These are phyloP conservation scores for Chrysochloris asiatica DNA, from an alignment of 2,113 vertebrate species.

Conservation along the genomic window DNA sequence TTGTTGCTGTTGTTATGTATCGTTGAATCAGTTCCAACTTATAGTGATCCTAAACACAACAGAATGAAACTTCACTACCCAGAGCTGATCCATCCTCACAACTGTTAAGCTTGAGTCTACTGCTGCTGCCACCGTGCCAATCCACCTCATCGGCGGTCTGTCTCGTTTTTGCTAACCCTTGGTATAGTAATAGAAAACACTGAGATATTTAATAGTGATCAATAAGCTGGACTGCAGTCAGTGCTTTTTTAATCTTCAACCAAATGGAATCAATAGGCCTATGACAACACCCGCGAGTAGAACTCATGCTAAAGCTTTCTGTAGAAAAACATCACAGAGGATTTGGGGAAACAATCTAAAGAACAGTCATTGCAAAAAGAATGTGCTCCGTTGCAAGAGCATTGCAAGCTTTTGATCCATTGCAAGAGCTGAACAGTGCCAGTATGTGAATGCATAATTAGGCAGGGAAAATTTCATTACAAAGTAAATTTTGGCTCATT, in stretches of 20 bases:
- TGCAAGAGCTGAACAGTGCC: constrained; percentile 62
- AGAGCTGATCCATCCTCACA: too few species aligned
- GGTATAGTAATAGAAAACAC: not conserved
- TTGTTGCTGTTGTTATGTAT: too few species aligned
- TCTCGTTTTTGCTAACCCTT: too few species aligned
- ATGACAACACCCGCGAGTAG: not conserved
- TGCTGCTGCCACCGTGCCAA: too few species aligned
- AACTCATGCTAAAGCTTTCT: constrained; percentile 26
- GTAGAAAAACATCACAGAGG: constrained; percentile 49
- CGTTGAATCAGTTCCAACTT: too few species aligned
- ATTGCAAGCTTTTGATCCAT: constrained; percentile 71
- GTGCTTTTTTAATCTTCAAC: not conserved
- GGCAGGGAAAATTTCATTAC: constrained; percentile 68
- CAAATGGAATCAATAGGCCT: constrained; percentile 15
- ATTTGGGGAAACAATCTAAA: constrained; percentile 56
- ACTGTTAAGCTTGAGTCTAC: too few species aligned
- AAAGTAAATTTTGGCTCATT: constrained; percentile 73
- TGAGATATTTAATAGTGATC: not conserved
- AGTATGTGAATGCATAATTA: constrained; percentile 74
- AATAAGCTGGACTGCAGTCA: not conserved
- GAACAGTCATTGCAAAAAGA: constrained; percentile 50
- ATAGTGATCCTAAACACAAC: too few species aligned
- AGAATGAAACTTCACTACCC: too few species aligned
- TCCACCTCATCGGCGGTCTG: too few species aligned
- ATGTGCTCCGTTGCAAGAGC: constrained; percentile 46